phyloP scores from a whole-genome alignment of 1,140 invertebrate genomes.

The Meloidogyne hapla region DNA sequence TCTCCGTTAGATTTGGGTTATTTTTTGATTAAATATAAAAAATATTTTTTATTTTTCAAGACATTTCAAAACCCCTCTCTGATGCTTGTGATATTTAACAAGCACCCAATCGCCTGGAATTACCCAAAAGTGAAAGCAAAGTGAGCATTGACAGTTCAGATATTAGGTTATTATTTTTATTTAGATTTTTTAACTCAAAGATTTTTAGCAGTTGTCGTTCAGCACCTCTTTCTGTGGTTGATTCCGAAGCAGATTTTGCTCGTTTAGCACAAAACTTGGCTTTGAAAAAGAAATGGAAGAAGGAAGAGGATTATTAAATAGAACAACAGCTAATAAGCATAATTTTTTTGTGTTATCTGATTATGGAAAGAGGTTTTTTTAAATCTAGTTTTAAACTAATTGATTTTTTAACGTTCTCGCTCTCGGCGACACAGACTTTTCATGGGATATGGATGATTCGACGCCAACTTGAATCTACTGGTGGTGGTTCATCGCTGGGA shows the following conservation, averaged over 20 bases:
- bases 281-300: conserved; percentile 56
- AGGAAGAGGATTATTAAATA: conserved; percentile 8
- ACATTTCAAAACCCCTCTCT: conserved; percentile 51
- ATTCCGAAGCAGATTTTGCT: conserved; percentile 63
- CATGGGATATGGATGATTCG: conserved; percentile 97
- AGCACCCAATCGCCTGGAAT: conserved; percentile 55
- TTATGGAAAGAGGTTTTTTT: conserved; percentile 9
- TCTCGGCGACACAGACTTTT: conserved; percentile 96
- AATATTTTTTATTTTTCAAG: conserved; percentile 38
- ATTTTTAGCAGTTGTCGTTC: conserved; percentile 33
- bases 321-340: too few species aligned
- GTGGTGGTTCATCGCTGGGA: too few species aligned
- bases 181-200: too few species aligned
- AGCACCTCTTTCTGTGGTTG: conserved; percentile 51
- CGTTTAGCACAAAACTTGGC: conserved; percentile 61
- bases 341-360: too few species aligned
- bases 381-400: too few species aligned
- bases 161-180: conserved; percentile 2
- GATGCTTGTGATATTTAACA: conserved; percentile 61
- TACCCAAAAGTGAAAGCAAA: conserved; percentile 55
- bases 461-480: conserved; percentile 87
- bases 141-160: conserved; percentile 57
- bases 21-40: conserved; percentile 20
- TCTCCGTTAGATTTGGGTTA: conserved; percentile 30
- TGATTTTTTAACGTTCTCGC: conserved; percentile 85